These are phyloP conservation scores for Drosophila obscura DNA, from an alignment of 1,140 invertebrate genomes.

Conservation along the genomic window DNA sequence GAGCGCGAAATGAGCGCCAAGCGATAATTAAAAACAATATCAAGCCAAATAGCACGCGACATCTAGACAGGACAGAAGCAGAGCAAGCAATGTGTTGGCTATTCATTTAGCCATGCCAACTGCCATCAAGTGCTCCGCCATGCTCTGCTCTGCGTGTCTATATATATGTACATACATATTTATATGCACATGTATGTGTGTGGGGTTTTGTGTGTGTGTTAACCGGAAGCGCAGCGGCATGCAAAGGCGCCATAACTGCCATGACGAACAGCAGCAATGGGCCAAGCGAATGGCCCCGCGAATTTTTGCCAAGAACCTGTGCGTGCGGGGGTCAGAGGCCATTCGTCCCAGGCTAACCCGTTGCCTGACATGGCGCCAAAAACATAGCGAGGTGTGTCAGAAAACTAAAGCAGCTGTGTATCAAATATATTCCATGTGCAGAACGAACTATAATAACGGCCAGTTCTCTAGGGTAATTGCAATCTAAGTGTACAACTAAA, in stretches of 20 bases:
- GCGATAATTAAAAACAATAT: slow-evolving; percentile 56
- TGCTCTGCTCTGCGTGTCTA: not conserved
- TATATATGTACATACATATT: slow-evolving; percentile 7
- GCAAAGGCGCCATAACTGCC: slow-evolving; percentile 72
- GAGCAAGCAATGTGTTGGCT: slow-evolving; percentile 31
- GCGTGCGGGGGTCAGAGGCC: slow-evolving; percentile 41
- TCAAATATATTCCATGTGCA: too few relatives aligned
- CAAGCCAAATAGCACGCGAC: slow-evolving; percentile 49
- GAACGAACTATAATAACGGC: too few relatives aligned
- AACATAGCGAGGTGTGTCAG: slow-evolving; percentile 38
- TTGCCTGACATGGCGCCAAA: slow-evolving; percentile 58
- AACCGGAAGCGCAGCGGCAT: slow-evolving; percentile 72
- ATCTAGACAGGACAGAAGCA: slow-evolving; percentile 42
- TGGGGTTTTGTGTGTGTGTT: slow-evolving; percentile 14
- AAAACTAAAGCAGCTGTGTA: not conserved
- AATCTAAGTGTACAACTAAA: too few relatives aligned
- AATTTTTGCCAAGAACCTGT: slow-evolving; percentile 39
- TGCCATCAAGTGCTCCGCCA: slow-evolving; percentile 22
- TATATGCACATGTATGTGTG: slow-evolving; percentile 17
- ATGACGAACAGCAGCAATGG: slow-evolving; percentile 37
- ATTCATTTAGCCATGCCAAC: slow-evolving; percentile 42
- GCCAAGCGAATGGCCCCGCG: slow-evolving; percentile 3
- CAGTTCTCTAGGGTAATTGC: too few relatives aligned
- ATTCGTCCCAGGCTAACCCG: slow-evolving; percentile 50
- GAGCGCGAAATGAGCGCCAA: slow-evolving; percentile 32